A percentile compares a stretch with the other conserved stretches of the same genome.
These are phyloP conservation scores for Amazona vittata DNA, from an alignment of 2,113 vertebrate genomes.

Conservation along the genomic window DNA sequence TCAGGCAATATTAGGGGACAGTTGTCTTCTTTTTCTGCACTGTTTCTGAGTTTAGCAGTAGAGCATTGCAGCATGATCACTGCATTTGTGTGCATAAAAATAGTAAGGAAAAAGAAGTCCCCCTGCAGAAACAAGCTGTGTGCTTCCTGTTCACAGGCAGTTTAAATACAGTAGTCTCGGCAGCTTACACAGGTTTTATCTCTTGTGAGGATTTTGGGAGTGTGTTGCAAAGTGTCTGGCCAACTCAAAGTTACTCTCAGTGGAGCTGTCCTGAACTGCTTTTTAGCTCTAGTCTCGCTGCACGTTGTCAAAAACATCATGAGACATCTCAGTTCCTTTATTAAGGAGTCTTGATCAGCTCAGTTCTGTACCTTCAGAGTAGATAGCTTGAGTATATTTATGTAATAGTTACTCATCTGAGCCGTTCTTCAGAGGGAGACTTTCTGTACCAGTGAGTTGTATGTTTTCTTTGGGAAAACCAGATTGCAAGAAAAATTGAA, in stretches of 20 bases:
- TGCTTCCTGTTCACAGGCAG: background rate
- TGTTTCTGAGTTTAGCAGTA: background rate
- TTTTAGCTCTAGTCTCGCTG: background rate
- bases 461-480: background rate
- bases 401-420: background rate
- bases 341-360: background rate
- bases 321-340: background rate
- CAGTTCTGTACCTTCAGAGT: background rate
- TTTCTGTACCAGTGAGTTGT: background rate
- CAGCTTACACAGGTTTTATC: background rate
- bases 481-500: background rate
- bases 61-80: background rate
- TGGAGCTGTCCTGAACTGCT: background rate
- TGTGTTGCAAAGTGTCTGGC: background rate
- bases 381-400: accelerated
- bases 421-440: background rate
- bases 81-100: background rate
- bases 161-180: background rate
- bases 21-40: background rate
- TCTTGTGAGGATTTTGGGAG: background rate
- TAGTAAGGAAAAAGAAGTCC: background rate
- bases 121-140: background rate
- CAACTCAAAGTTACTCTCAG: background rate
- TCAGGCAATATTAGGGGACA: background rate
- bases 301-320: background rate